Conservation (phyloP, 2,113 vertebrate genomes). For the Caranx melampygus region DNA sequence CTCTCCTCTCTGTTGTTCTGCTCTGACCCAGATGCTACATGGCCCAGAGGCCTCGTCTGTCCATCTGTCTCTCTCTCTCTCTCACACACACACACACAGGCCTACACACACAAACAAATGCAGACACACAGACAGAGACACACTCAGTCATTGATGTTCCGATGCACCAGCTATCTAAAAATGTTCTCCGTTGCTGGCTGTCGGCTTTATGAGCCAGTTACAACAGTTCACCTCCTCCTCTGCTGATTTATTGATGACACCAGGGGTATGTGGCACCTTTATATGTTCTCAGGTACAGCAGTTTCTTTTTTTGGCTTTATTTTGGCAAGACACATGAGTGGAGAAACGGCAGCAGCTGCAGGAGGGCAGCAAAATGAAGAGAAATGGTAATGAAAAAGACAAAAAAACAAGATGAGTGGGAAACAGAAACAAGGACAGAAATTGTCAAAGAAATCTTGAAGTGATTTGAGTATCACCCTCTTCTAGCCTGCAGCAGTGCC, state of each 20-base stretch:
- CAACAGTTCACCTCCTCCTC: conserved; percentile 29
- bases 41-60: conserved; percentile 32
- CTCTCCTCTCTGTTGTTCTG: not conserved
- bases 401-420: not conserved
- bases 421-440: not conserved
- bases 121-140: not conserved
- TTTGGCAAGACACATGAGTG: not conserved
- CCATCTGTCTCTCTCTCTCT: not conserved
- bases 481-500: not conserved
- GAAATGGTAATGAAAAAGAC: not conserved
- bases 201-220: conserved; percentile 16
- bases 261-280: conserved; percentile 18
- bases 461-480: not conserved
- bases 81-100: conserved; percentile 3
- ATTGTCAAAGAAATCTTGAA: conserved; percentile 1
- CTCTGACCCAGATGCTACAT: conserved; percentile 51
- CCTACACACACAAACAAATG: not conserved
- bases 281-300: not conserved
- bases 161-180: conserved; percentile 28
- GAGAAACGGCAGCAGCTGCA: not conserved
- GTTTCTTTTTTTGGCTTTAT: conserved; percentile 28
- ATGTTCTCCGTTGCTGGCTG: not conserved
- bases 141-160: not conserved
- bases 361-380: not conserved
- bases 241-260: conserved; percentile 50